Percentiles rank a stretch among this genome's conserved stretches.
Evolutionary conservation across 2,888 invertebrate genomes (phyloP).

Genomic region (Nephrotoma flavescens): DNA sequence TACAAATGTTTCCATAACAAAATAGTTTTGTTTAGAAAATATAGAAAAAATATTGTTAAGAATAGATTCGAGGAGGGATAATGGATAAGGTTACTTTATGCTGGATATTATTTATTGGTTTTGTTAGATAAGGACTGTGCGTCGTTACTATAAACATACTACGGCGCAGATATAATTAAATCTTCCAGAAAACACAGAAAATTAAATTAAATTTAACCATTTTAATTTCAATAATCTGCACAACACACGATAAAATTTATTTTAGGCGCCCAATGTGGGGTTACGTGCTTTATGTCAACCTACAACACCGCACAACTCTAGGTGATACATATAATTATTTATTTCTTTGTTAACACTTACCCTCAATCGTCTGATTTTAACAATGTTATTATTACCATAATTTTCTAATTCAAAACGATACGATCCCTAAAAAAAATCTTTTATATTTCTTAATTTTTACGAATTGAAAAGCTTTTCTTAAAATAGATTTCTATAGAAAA

Average conservation of each 20-base stretch:
- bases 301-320: background rate
- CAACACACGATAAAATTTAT: too few relatives aligned
- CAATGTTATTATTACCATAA: conserved; percentile 4
- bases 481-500: background rate
- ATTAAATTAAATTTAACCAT: too few relatives aligned
- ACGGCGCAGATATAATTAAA: too few relatives aligned
- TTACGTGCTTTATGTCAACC: background rate
- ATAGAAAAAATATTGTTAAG: background rate
- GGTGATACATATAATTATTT: background rate
- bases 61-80: background rate
- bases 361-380: conserved; percentile 1
- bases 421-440: conserved; percentile 1
- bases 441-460: background rate
- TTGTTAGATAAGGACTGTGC: background rate
- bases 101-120: background rate
- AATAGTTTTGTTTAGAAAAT: conserved; percentile 2
- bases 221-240: too few relatives aligned
- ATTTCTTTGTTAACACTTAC: conserved; percentile 1
- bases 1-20: conserved; percentile 4
- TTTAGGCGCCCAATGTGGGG: background rate
- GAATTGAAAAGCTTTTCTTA: background rate
- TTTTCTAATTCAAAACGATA: conserved; percentile 4
- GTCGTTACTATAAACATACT: background rate
- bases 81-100: background rate
- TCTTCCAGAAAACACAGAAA: too few relatives aligned